phyloP scores from a whole-genome alignment of 2,113 vertebrate species.

The Nycticryphes semicollaris region DNA sequence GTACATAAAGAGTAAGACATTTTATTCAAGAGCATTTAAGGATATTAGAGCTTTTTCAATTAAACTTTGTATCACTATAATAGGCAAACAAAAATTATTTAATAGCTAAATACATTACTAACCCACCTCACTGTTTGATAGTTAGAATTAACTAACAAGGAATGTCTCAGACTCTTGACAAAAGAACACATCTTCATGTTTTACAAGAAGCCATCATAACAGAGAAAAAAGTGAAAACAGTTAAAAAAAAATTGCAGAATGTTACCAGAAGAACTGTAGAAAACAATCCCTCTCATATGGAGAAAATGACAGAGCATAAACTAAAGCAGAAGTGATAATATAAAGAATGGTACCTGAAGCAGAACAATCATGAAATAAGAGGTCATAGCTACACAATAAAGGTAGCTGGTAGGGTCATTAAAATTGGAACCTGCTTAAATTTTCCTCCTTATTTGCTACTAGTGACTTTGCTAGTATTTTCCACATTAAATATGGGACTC shows the following conservation, averaged over 20 bases:
- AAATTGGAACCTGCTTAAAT: neutral
- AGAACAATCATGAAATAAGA: neutral
- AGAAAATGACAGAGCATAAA: neutral
- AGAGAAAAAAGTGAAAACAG: neutral
- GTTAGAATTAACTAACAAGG: neutral
- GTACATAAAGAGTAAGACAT: neutral
- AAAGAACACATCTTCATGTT: neutral
- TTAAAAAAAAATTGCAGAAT: neutral
- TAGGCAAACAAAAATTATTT: neutral
- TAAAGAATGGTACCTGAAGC: neutral
- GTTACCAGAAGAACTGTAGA: neutral
- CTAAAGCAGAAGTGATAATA: neutral
- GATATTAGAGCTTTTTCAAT: neutral
- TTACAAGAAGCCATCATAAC: neutral
- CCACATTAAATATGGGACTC: neutral
- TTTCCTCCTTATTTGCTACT: neutral
- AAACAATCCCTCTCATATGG: neutral
- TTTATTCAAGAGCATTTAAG: neutral
- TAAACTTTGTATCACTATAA: neutral
- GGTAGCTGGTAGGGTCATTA: neutral
- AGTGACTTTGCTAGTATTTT: neutral
- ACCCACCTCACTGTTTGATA: neutral
- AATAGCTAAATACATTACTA: neutral
- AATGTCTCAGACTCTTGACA: neutral
- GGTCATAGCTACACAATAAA: neutral